phyloP scores from a whole-genome alignment of 2,888 invertebrate genomes.

The Clanis bilineata region DNA sequence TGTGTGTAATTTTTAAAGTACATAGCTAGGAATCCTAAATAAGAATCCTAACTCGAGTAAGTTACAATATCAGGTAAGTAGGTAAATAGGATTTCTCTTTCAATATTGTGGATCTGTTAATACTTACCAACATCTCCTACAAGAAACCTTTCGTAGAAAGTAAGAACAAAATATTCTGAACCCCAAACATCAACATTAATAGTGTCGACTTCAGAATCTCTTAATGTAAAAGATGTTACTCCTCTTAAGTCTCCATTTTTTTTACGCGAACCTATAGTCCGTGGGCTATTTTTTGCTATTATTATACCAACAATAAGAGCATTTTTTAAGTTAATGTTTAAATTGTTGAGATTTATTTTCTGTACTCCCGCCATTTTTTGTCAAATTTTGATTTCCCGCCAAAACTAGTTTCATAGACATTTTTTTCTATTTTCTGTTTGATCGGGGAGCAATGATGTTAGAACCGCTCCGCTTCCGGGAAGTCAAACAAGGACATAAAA shows the following conservation, averaged over 20 bases:
- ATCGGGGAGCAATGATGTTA: too few relatives aligned
- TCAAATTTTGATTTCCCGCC: slow-evolving; percentile 20
- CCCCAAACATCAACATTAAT: slow-evolving; percentile 92
- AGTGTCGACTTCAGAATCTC: slow-evolving; percentile 87
- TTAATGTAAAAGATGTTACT: slow-evolving; percentile 89
- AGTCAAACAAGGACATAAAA: too few relatives aligned
- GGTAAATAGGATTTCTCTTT: too few relatives aligned
- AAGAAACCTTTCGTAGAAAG: slow-evolving; percentile 83
- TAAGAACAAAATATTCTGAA: slow-evolving; percentile 82
- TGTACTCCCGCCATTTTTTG: slow-evolving; percentile 72
- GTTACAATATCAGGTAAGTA: too few relatives aligned
- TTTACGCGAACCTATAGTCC: slow-evolving; percentile 73
- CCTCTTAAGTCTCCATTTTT: slow-evolving; percentile 81
- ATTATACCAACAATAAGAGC: slow-evolving; percentile 81
- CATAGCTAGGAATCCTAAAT: too few relatives aligned
- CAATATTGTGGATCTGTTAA: not conserved
- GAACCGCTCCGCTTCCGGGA: too few relatives aligned
- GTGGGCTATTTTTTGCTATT: slow-evolving; percentile 85
- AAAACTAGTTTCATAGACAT: not conserved
- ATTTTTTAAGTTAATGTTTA: slow-evolving; percentile 69
- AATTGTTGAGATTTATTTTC: slow-evolving; percentile 62
- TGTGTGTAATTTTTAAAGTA: too few relatives aligned
- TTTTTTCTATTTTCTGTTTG: too few relatives aligned
- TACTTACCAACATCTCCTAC: slow-evolving; percentile 87
- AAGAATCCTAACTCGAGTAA: too few relatives aligned